Conservation (phyloP, 2,113 vertebrate species). For the Anolis sagrei region DNA sequence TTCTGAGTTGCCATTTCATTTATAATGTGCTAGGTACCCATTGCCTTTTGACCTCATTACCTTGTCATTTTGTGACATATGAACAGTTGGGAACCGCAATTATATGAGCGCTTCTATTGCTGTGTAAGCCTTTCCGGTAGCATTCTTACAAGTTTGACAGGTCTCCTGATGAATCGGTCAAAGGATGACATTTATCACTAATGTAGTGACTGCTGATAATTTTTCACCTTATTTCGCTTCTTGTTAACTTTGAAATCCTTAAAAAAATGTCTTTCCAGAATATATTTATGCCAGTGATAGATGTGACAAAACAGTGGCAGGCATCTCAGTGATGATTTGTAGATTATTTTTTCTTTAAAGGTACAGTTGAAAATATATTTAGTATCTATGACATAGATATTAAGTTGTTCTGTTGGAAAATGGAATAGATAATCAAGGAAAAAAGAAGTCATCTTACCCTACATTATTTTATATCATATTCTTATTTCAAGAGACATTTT, state of each 20-base stretch:
- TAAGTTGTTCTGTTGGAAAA: background rate
- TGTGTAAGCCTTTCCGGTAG: background rate
- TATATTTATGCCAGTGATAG: background rate
- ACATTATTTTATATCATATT: background rate
- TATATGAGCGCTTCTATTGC: background rate
- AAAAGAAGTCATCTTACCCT: background rate
- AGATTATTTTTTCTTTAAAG: background rate
- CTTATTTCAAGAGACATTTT: background rate
- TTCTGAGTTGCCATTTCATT: background rate
- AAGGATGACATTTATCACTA: background rate
- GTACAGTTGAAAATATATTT: background rate
- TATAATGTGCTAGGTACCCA: background rate
- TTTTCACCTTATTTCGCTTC: background rate
- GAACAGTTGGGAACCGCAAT: constrained; percentile 1
- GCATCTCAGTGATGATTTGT: background rate
- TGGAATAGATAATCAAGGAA: background rate
- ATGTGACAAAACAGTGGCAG: constrained; percentile 3
- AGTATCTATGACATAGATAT: background rate
- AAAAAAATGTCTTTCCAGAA: background rate
- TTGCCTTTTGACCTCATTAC: background rate
- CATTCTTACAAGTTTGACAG: background rate
- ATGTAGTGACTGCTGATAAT: background rate
- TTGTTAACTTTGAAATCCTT: constrained; percentile 4
- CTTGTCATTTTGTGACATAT: background rate
- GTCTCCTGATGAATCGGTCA: background rate